Evolutionary conservation across 2,888 invertebrate species (phyloP).

Genomic region (Metacarcinus magister): DNA sequence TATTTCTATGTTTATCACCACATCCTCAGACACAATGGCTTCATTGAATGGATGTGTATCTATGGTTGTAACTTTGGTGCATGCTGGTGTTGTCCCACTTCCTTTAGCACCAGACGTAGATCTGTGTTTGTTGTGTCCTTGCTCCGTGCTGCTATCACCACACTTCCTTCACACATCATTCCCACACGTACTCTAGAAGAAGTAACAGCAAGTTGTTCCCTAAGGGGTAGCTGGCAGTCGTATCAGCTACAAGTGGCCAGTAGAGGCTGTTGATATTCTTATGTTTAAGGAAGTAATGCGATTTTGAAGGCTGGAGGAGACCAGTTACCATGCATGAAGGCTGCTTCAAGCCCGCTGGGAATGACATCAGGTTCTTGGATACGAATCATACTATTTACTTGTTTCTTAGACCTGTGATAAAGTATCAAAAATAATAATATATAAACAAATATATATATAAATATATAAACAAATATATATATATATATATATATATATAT

Average conservation of each 20-base stretch:
- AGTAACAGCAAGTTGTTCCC: neutral
- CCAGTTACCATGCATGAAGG: no score
- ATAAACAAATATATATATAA: neutral
- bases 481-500: neutral
- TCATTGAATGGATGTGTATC: no score
- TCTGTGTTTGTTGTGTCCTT: neutral
- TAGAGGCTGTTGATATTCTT: no score
- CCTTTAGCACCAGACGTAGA: neutral
- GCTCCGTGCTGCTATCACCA: neutral
- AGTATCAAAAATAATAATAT: neutral
- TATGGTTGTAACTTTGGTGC: no score
- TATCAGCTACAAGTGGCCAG: no score
- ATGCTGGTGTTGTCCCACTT: neutral
- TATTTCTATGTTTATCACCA: no score
- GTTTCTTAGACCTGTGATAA: no score
- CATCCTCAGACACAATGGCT: no score
- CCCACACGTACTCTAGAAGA: neutral
- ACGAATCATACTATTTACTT: neutral
- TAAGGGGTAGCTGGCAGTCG: neutral
- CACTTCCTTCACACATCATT: neutral
- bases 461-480: neutral
- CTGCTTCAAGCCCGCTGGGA: no score
- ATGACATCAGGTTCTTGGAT: neutral
- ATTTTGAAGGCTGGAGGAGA: no score
- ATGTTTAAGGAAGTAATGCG: no score